Evolutionary conservation across 2,797 vertebrate genomes (phyloP).

Genomic region (Microctenopoma steveboyesi): DNA sequence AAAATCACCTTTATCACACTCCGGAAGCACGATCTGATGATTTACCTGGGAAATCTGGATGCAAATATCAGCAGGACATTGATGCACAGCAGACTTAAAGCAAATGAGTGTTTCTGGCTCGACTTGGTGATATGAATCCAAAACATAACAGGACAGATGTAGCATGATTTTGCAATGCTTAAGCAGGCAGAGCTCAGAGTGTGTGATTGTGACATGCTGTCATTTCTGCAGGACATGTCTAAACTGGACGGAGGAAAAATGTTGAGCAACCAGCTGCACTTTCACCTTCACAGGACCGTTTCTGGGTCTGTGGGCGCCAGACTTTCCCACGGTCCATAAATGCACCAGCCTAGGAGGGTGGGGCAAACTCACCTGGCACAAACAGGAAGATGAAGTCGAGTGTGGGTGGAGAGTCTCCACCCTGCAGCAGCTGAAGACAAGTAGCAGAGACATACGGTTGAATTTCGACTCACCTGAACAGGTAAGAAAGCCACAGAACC

Average conservation of each 20-base stretch:
- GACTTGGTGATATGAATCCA: too few species aligned
- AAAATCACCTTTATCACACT: too few species aligned
- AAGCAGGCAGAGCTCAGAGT: too few species aligned
- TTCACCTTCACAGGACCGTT: neutral
- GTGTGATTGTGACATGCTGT: neutral
- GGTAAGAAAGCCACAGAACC: slow-evolving; percentile 46
- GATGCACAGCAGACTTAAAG: too few species aligned
- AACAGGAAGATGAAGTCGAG: neutral
- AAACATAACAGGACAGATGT: neutral
- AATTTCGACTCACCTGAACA: slow-evolving; percentile 24
- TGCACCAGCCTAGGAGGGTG: slow-evolving; percentile 5
- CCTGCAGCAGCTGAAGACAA: slow-evolving; percentile 1
- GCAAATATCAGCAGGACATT: too few species aligned
- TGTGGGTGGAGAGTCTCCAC: slow-evolving; percentile 29
- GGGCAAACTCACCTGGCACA: neutral
- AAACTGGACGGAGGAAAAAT: neutral
- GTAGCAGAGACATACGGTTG: neutral
- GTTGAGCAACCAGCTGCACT: neutral
- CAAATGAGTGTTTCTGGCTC: too few species aligned
- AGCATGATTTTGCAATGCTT: neutral
- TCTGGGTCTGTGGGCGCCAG: too few species aligned
- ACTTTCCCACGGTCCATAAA: slow-evolving; percentile 18
- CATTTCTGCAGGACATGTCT: neutral
- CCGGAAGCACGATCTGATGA: too few species aligned
- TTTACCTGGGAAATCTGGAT: too few species aligned